Evolutionary conservation across 1,140 invertebrate genomes (phyloP).

Genomic region (Acromyrmex echinatior): DNA sequence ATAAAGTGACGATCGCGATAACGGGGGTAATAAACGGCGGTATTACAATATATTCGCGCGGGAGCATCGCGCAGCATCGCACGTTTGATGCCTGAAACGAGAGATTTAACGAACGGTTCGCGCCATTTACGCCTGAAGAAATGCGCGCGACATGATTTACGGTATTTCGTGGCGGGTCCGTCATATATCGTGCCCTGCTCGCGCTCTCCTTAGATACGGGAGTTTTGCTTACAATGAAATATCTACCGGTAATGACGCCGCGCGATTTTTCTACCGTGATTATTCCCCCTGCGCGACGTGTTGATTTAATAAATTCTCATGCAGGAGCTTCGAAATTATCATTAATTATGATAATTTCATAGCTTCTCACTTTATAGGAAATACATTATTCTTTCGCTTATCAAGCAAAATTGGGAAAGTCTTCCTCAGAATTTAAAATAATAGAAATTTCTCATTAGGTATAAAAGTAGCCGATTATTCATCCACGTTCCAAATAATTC

Average conservation of each 20-base stretch:
- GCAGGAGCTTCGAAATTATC: slow-evolving; percentile 15
- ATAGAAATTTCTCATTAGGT: background rate
- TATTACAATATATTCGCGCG: slow-evolving; percentile 55
- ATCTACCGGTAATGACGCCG: slow-evolving; percentile 46
- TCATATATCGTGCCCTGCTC: slow-evolving; percentile 14
- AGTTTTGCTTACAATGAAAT: slow-evolving; percentile 59
- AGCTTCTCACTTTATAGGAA: slow-evolving; percentile 60
- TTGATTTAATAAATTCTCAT: slow-evolving; percentile 35
- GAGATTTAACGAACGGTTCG: slow-evolving; percentile 71
- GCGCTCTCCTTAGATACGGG: slow-evolving; percentile 33
- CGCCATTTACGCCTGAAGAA: slow-evolving; percentile 58
- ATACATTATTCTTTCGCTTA: slow-evolving; percentile 14
- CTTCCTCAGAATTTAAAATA: background rate
- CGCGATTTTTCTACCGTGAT: slow-evolving; percentile 10
- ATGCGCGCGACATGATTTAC: slow-evolving; percentile 67
- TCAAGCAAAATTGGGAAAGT: background rate
- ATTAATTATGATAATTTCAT: slow-evolving; percentile 67
- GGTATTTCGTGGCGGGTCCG: slow-evolving; percentile 24
- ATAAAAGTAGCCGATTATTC: background rate
- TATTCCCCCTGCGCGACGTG: background rate
- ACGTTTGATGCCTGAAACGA: slow-evolving; percentile 60
- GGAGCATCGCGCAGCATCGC: slow-evolving; percentile 35
- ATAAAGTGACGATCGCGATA: slow-evolving; percentile 67
- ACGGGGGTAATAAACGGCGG: slow-evolving; percentile 59
- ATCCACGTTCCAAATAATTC: background rate